Base-by-base conservation (phyloP, 2,888 invertebrate species). In the Tillus elongatus region DNA sequence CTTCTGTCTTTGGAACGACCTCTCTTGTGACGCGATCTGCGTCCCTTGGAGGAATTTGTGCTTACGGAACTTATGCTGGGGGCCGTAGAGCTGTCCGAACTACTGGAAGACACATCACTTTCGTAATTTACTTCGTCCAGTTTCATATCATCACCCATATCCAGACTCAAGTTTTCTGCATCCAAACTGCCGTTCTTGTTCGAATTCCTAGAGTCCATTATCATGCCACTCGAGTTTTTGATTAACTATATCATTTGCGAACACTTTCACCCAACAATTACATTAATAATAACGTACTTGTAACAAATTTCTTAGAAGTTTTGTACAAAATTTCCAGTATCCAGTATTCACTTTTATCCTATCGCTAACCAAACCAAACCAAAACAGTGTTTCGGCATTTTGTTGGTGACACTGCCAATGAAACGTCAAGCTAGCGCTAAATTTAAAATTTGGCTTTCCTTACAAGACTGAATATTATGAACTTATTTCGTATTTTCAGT, bases 41-140 rank as follows among this genome's bases (percentile, higher is more conserved):
- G 71, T 39, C 60, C 60, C 61, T 75, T 74, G 1, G 74, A 77
- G 3, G 77, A 82, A 52, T 79, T 79, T 41, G 82, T 73, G 53
- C 85, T 86, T 16, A 79, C 82, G 13, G 84, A 79, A 64, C 82
- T 85, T 41, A 85, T 84, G 57, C 82, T 84, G 4, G 83, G 83
- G 44, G 79, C 75, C 54, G 76, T 78, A 1, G 82, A 77, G 44
- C 78, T 78, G 39, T 70, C 71, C 3, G 83, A 82, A 49, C 81
- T 79, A 30, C 82, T 81, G 45, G 87, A 88, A 34, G 88, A 87
- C 15, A 90, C 87, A 68, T 92, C 91, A 64, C 91, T 91, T 61
- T 89, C 89, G 56, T 85, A 88, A 52, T 78, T 79, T 41, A 75
- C 77, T 54, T 84, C 83, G 47, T 79, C 82, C 44, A 81, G 75